Base-by-base conservation (phyloP, 1,140 invertebrate species). In the Mizuhopecten yessoensis region DNA sequence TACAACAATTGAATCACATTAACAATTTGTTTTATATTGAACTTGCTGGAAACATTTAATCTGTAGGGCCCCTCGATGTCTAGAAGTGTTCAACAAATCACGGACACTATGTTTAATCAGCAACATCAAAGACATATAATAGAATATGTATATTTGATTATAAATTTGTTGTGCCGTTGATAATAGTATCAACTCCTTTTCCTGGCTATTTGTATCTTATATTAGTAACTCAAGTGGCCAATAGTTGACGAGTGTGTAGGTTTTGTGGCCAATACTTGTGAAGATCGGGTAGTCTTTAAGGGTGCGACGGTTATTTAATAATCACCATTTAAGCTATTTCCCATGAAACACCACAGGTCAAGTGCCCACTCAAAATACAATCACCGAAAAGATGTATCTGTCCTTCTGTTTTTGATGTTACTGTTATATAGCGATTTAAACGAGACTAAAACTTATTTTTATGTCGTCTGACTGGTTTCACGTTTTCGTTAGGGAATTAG, bases 21-120 rank as follows among this genome's bases (percentile, higher is more conserved):
- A 75, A 75, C 57, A 75, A 75, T 75, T 75, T 75, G 57, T 75
- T 75, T 75, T 75, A 75, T 75, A 75, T 75, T 75, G 57, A 75
- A 75, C 57, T 75, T 75, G 57, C 29, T 75, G 57, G 57, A 75
- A 75, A 75, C 57, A 75, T 75, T 75, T 75, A 75, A 75, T 75
- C 57, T 75, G 9, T 29, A 75, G 29, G 57, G 57, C 57, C 57
- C 57, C 57, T 75, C 57, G n/a, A 75, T 75, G 57, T 75, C 57
- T 75, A 75, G 57, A 75, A 29, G 57, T 75, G 57, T 75, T 75
- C 57, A 75, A 5, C 57, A 29, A 75, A 75, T 75, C 57, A 75
- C 57, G 57, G 57, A 75, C 57, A 1, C 20, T 29, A 17, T 75
- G 57, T 75, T 75, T 75, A 75, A 75, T 75, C 57, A 75, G 57